Percentiles rank a stretch among this genome's conserved stretches.
Conservation (phyloP, 2,888 invertebrate species). For the Anticlea derivata region DNA sequence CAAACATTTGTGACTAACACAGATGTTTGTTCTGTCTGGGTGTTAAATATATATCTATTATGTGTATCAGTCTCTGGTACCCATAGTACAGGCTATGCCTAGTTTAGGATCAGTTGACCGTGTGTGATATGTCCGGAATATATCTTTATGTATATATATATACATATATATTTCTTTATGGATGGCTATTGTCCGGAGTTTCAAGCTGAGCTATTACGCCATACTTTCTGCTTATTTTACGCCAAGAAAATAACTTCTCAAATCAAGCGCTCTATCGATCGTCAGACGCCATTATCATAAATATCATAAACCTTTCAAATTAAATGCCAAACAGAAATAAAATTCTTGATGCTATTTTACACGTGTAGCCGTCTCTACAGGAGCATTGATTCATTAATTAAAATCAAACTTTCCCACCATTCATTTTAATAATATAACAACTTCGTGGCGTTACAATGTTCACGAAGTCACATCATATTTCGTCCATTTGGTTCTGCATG, state of each 20-base stretch:
- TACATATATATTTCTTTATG: background rate
- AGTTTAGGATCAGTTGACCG: too few species aligned
- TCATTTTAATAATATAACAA: constrained; percentile 27
- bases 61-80: too few species aligned
- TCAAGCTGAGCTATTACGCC: background rate
- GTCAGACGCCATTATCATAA: constrained; percentile 16
- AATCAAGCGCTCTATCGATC: constrained; percentile 18
- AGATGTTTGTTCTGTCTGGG: too few species aligned
- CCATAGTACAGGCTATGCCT: too few species aligned
- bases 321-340: constrained; percentile 8
- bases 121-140: too few species aligned
- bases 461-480: constrained; percentile 26
- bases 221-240: background rate
- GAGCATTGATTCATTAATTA: constrained; percentile 22
- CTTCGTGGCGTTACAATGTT: constrained; percentile 27
- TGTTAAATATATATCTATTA: too few species aligned
- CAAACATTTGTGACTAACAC: too few species aligned
- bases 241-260: constrained; percentile 11
- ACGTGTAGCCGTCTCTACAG: constrained; percentile 7
- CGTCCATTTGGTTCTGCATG: constrained; percentile 13
- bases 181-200: background rate
- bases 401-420: constrained; percentile 33
- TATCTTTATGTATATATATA: too few species aligned
- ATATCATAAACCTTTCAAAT: constrained; percentile 15
- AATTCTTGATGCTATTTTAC: constrained; percentile 6